Conservation (phyloP, 2,888 invertebrate genomes). For the Ecdyonurus torrentis region DNA sequence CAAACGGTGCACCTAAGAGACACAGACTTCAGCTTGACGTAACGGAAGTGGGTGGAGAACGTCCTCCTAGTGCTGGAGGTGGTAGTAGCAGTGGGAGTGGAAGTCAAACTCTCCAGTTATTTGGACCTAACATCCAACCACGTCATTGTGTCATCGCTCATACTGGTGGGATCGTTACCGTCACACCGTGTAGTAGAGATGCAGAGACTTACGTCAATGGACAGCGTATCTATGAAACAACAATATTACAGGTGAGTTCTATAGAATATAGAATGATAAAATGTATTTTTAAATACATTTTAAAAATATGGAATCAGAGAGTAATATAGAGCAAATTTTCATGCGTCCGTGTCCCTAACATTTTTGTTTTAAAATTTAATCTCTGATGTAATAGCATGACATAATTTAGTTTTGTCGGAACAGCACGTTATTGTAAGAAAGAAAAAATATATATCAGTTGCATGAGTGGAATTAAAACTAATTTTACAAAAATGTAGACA, state of each 20-base stretch:
- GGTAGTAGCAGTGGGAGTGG: constrained; percentile 9
- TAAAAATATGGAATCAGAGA: too few relatives aligned
- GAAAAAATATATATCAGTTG: too few relatives aligned
- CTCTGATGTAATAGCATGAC: too few relatives aligned
- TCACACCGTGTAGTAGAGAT: constrained; percentile 85
- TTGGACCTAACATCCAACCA: constrained; percentile 83
- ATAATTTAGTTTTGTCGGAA: too few relatives aligned
- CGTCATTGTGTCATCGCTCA: constrained; percentile 89
- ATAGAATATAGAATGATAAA: too few relatives aligned
- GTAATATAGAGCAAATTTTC: too few relatives aligned
- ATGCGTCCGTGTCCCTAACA: too few relatives aligned
- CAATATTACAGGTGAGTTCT: constrained; percentile 66
- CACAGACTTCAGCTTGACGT: constrained; percentile 42
- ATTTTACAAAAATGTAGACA: too few relatives aligned
- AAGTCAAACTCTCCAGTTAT: constrained; percentile 28
- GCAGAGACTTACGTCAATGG: constrained; percentile 92
- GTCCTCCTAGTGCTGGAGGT: constrained; percentile 29
- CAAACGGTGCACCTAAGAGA: constrained; percentile 28
- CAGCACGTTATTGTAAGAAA: too few relatives aligned
- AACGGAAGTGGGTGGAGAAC: constrained; percentile 59
- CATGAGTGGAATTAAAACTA: too few relatives aligned
- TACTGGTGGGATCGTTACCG: constrained; percentile 77
- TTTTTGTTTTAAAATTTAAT: too few relatives aligned
- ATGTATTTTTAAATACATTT: too few relatives aligned
- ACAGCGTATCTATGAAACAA: constrained; percentile 80